Evolutionary conservation across 2,113 vertebrate genomes (phyloP).

Genomic region (Phoenicopterus ruber): DNA sequence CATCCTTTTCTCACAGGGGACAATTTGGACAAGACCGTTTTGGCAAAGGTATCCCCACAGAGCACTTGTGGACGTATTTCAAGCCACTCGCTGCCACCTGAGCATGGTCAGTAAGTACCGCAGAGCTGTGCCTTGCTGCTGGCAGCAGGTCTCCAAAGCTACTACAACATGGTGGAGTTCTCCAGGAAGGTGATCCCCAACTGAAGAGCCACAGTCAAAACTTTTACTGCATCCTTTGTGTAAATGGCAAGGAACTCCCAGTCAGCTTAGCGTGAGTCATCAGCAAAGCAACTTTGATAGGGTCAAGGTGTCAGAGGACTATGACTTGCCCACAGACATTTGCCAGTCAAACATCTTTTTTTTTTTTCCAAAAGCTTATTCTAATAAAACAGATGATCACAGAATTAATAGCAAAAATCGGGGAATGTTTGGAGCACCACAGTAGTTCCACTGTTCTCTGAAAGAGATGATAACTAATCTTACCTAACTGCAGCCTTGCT

Average conservation of each 20-base stretch:
- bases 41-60: background rate
- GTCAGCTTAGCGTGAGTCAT: background rate
- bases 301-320: background rate
- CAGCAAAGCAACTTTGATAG: background rate
- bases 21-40: background rate
- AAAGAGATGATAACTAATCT: slow-evolving; percentile 25
- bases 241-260: background rate
- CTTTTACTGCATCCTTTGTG: background rate
- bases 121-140: background rate
- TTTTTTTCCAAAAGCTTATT: background rate
- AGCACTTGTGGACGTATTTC: background rate
- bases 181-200: background rate
- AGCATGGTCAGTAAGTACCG: background rate
- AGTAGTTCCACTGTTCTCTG: slow-evolving; percentile 5
- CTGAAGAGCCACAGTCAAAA: background rate
- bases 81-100: background rate
- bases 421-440: background rate
- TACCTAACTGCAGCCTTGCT: background rate
- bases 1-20: background rate
- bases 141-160: background rate
- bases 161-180: background rate
- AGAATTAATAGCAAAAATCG: background rate
- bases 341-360: background rate
- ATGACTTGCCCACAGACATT: background rate
- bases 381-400: background rate